Conservation (phyloP, 2,888 invertebrate species). For the Diadegma fenestrale region DNA sequence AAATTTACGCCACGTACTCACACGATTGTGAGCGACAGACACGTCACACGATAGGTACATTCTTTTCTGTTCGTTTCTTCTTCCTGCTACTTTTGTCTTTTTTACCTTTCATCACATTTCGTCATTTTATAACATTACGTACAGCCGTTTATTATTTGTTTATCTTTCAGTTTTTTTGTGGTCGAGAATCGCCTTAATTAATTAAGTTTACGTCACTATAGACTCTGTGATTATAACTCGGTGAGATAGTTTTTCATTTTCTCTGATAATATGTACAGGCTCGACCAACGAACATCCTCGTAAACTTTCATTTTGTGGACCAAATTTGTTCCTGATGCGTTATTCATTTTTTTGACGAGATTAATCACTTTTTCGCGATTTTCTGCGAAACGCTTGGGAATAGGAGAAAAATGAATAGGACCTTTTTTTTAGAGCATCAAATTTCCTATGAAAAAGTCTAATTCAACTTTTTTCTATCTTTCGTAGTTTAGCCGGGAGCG, state of each 20-base stretch:
- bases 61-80: slow-evolving; percentile 68
- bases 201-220: slow-evolving; percentile 57
- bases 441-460: neutral
- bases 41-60: slow-evolving; percentile 79
- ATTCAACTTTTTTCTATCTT: neutral
- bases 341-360: neutral
- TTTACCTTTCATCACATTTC: slow-evolving; percentile 55
- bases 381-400: neutral
- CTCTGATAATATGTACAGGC: slow-evolving; percentile 20
- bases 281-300: neutral
- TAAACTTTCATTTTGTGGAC: neutral
- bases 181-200: slow-evolving; percentile 76
- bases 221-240: slow-evolving; percentile 63
- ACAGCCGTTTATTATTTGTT: slow-evolving; percentile 78
- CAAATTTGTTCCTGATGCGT: neutral
- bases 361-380: neutral
- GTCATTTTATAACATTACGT: slow-evolving; percentile 81
- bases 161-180: slow-evolving; percentile 71
- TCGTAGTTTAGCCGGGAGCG: neutral
- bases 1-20: slow-evolving; percentile 78
- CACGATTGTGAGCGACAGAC: slow-evolving; percentile 73
- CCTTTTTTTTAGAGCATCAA: neutral
- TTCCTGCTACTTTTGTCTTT: slow-evolving; percentile 67
- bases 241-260: slow-evolving; percentile 34
- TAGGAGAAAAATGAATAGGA: neutral